A percentile compares a stretch with the other conserved stretches of the same genome.
Conservation (phyloP, 1,140 invertebrate genomes). For the Drosophila subobscura region DNA sequence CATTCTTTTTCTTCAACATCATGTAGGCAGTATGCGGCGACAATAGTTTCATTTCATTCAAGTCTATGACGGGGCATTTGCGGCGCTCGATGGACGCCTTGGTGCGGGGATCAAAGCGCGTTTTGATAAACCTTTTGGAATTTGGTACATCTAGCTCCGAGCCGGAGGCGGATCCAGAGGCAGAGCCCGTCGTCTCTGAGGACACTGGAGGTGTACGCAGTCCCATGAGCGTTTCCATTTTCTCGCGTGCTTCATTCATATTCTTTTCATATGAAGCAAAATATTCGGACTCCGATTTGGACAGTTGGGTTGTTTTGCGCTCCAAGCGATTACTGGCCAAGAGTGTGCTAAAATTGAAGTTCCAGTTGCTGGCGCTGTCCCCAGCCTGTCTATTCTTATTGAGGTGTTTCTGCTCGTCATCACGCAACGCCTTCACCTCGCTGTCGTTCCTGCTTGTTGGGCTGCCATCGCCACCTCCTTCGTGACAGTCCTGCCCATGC, state of each 20-base stretch:
- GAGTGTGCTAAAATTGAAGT: constrained; percentile 2
- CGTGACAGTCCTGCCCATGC: constrained; percentile 18
- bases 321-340: constrained; percentile 27
- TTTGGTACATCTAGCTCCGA: too few relatives aligned
- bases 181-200: too few relatives aligned
- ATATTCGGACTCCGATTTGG: neutral
- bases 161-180: too few relatives aligned
- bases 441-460: constrained; percentile 8
- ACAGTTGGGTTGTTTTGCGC: constrained; percentile 47
- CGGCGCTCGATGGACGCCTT: too few relatives aligned
- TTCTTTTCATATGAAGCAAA: too few relatives aligned
- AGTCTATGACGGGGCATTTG: neutral
- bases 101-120: too few relatives aligned
- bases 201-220: too few relatives aligned
- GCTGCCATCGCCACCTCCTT: constrained; percentile 10
- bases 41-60: constrained; percentile 14
- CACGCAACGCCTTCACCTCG: constrained; percentile 19
- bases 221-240: too few relatives aligned
- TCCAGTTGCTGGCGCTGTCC: constrained; percentile 3
- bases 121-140: too few relatives aligned
- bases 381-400: constrained; percentile 35
- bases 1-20: constrained; percentile 38
- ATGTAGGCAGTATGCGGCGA: constrained; percentile 60
- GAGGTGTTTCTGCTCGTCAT: neutral
- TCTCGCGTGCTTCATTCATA: too few relatives aligned